Conservation (phyloP, 1,140 invertebrate species). For the Phymorhynchus buccinoides region DNA sequence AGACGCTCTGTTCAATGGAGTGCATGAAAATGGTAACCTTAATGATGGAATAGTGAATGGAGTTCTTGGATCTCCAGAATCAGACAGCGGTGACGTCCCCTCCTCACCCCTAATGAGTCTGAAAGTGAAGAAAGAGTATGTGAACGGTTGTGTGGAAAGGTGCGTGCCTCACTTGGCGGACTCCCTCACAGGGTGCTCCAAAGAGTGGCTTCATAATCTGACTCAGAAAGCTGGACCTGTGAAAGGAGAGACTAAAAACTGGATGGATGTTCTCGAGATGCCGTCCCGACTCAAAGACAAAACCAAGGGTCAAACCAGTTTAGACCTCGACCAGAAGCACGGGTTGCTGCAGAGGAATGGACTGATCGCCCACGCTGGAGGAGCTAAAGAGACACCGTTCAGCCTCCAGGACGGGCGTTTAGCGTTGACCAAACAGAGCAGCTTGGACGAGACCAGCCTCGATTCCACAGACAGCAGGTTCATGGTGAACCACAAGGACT, state of each 20-base stretch:
- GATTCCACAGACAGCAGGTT: background rate
- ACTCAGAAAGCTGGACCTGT: background rate
- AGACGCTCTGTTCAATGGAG: background rate
- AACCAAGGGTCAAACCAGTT: background rate
- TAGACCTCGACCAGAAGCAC: background rate
- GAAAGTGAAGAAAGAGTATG: background rate
- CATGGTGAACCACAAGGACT: background rate
- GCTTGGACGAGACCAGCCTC: background rate
- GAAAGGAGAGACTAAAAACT: background rate
- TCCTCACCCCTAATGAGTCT: background rate
- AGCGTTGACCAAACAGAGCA: background rate
- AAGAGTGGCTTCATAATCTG: background rate
- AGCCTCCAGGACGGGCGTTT: background rate
- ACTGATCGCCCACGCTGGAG: background rate
- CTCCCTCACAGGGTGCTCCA: background rate
- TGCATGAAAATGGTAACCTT: background rate
- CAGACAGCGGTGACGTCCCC: background rate
- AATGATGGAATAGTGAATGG: background rate
- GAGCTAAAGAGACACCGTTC: background rate
- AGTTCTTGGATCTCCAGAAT: background rate
- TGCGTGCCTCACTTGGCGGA: background rate
- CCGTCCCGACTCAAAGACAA: background rate
- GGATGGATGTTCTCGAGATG: background rate
- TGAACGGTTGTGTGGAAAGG: background rate
- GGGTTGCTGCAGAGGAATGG: background rate